phyloP scores from a whole-genome alignment of 2,113 vertebrate species.

The Micronycteris hirsuta region DNA sequence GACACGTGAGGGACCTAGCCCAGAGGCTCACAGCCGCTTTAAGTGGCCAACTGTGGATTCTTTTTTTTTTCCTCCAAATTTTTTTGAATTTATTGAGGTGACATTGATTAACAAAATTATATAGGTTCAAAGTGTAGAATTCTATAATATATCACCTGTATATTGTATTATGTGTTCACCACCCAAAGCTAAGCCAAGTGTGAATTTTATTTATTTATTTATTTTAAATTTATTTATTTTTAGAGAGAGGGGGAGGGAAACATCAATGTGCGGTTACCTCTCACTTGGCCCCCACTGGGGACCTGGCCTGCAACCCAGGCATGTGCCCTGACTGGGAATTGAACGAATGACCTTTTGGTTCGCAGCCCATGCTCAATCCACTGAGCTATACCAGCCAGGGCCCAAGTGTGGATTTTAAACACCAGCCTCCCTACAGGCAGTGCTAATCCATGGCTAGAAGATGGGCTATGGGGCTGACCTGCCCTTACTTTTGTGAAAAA shows the following conservation, averaged over 20 bases:
- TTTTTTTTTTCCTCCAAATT: neutral
- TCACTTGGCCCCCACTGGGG: too few species aligned
- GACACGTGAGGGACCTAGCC: neutral
- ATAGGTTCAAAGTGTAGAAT: neutral
- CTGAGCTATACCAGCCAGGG: too few species aligned
- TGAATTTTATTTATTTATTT: too few species aligned
- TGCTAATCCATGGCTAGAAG: neutral
- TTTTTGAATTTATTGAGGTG: neutral
- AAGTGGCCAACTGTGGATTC: neutral
- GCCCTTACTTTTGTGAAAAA: neutral
- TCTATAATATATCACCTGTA: neutral
- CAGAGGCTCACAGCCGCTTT: neutral
- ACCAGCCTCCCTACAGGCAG: neutral
- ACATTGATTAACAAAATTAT: neutral
- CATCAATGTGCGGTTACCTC: too few species aligned
- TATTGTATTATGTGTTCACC: neutral
- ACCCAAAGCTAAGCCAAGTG: neutral
- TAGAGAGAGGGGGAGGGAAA: too few species aligned
- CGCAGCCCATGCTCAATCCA: too few species aligned
- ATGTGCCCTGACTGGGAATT: too few species aligned
- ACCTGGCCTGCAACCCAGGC: too few species aligned
- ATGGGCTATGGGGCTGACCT: neutral
- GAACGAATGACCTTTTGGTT: too few species aligned
- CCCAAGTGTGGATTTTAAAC: neutral
- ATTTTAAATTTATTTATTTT: too few species aligned